Evolutionary conservation across 2,888 invertebrate species (phyloP), one percentile per base, ranked within the genome.

Genomic region (Drosophila ezoana): DNA sequence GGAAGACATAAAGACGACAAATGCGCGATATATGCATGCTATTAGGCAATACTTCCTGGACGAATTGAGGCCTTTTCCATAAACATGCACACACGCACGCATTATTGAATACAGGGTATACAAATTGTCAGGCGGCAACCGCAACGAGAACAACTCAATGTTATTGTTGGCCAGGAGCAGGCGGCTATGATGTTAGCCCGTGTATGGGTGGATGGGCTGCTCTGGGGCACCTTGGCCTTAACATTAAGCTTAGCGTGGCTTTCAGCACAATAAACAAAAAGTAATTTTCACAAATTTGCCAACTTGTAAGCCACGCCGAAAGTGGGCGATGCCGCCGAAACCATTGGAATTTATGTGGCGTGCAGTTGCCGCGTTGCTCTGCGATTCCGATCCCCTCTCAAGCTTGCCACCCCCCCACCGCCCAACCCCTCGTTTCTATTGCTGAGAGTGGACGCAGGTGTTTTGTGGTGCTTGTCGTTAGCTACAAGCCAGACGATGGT

Each of bases 211-310:
- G 20, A 49, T 23, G 4, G 60, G 41, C 68, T 67, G 65, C 66
- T 58, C 48, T 61, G 49, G 57, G 20, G 54, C 44, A 78, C 80
- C 80, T 87, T 83, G 87, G 76, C 76, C 85, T 87, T 80, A 87
- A 75, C 86, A 81, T 68, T 58, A 58, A 68, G 85, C 82, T 87
- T 81, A 85, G 68, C 81, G 59, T 70, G 78, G 85, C 84, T 86
- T 89, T 89, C 85, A 84, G 77, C 85, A 87, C 86, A 90, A 89
- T 89, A 89, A 90, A 90, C 87, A 89, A 87, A 89, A 90, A 87
- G 90, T 90, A 90, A 90, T 91, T 91, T 90, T 89, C 91, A 91
- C 90, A 90, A 90, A 91, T 90, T 91, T 90, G 87, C 91, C 91
- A 91, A 79, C 79, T 80, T 76, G 85, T 91, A 90, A 90, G 90